These are phyloP conservation scores for Araneus ventricosus DNA, from an alignment of 1,140 invertebrate genomes.

Conservation along the genomic window DNA sequence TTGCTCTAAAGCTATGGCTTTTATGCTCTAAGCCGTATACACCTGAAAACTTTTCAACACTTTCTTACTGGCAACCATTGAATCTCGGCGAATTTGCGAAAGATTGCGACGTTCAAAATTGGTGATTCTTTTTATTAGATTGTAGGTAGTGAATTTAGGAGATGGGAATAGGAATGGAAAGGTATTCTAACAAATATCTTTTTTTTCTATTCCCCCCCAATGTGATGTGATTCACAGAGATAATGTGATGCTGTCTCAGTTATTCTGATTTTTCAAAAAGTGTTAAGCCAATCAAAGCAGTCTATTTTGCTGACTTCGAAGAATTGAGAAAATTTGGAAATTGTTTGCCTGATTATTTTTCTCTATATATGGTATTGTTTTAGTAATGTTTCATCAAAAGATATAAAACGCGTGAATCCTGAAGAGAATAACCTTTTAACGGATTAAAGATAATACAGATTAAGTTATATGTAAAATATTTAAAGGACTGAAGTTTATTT, in stretches of 20 bases:
- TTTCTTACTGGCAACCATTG: neutral
- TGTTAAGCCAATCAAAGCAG: neutral
- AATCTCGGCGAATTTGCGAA: neutral
- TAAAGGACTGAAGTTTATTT: too few relatives aligned
- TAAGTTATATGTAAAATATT: too few relatives aligned
- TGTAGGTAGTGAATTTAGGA: neutral
- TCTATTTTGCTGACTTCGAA: neutral
- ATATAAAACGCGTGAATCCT: too few relatives aligned
- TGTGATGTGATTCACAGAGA: neutral
- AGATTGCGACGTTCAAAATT: neutral
- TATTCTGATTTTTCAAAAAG: neutral
- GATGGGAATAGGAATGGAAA: neutral
- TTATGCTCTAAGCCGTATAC: neutral
- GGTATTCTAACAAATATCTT: neutral
- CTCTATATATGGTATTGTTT: too few relatives aligned
- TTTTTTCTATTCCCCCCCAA: neutral
- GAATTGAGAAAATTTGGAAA: neutral
- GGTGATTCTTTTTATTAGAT: neutral
- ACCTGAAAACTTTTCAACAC: conserved; percentile 11
- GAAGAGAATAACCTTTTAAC: too few relatives aligned
- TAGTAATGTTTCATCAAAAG: too few relatives aligned
- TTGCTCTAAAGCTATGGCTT: neutral
- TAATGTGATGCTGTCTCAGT: neutral
- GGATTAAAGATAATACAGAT: too few relatives aligned
- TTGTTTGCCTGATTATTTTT: neutral